A percentile compares a stretch with the other conserved stretches of the same genome.
Evolutionary conservation across 1,140 invertebrate genomes (phyloP).

Genomic region (Apolygus lucorum): DNA sequence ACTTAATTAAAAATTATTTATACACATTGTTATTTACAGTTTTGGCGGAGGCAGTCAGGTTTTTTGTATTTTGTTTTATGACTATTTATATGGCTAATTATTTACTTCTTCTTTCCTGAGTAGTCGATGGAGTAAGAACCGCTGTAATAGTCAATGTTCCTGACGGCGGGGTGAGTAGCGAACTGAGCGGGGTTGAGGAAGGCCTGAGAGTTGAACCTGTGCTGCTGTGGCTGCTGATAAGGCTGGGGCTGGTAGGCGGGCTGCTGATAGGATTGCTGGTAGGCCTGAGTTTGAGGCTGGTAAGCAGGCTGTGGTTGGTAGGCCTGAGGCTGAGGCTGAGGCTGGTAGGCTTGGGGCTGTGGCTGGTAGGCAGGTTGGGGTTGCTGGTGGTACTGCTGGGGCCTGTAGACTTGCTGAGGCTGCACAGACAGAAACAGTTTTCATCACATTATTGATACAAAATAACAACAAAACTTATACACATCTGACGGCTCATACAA

Average conservation of each 20-base stretch:
- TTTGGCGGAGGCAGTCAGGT: slow-evolving; percentile 1
- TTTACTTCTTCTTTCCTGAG: slow-evolving; percentile 33
- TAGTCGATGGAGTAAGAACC: slow-evolving; percentile 64
- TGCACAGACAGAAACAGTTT: no score
- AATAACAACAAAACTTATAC: no score
- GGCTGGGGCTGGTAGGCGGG: slow-evolving; percentile 38
- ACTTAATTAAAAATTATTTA: slow-evolving; percentile 7
- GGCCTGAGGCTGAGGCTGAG: slow-evolving; percentile 24
- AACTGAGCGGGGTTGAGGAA: slow-evolving; percentile 36
- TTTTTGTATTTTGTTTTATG: not conserved
- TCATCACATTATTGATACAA: no score
- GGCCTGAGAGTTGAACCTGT: slow-evolving; percentile 31
- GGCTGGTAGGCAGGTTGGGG: slow-evolving; percentile 1
- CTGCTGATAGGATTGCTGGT: slow-evolving; percentile 39
- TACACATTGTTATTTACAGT: slow-evolving; percentile 10
- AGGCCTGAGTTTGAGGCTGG: slow-evolving; percentile 35
- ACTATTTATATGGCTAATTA: not conserved
- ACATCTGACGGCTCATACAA: no score
- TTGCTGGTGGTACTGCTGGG: slow-evolving; percentile 25
- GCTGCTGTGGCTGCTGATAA: slow-evolving; percentile 29
- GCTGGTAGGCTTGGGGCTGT: slow-evolving; percentile 21
- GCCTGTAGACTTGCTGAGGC: slow-evolving; percentile 35
- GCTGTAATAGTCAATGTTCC: slow-evolving; percentile 52
- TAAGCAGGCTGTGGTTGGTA: slow-evolving; percentile 29
- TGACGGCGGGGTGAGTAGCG: slow-evolving; percentile 49